Evolutionary conservation across 2,113 vertebrate species (phyloP).

Genomic region (Petaurus breviceps): DNA sequence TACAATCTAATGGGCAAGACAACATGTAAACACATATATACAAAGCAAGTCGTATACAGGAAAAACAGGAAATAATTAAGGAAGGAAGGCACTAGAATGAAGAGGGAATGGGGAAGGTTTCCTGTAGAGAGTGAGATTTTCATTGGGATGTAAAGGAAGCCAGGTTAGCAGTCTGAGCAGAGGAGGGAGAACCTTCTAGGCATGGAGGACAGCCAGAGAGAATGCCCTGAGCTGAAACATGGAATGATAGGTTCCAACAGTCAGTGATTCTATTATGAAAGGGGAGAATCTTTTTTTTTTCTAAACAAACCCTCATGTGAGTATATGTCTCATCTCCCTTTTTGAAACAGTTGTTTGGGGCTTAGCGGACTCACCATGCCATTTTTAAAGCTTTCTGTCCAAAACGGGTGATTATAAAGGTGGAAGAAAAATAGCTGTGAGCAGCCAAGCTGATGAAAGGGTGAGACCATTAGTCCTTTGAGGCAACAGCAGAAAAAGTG

Average conservation of each 20-base stretch:
- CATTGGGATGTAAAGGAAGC: neutral
- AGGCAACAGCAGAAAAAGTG: neutral
- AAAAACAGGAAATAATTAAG: neutral
- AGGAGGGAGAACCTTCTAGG: neutral
- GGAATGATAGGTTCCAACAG: neutral
- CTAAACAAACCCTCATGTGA: neutral
- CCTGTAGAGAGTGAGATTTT: neutral
- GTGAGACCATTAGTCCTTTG: neutral
- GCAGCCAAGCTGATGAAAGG: neutral
- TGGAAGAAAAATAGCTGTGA: neutral
- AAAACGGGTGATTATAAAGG: neutral
- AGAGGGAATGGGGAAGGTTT: neutral
- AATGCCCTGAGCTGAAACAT: neutral
- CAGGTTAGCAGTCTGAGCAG: neutral
- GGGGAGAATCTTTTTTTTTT: neutral
- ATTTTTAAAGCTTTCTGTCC: neutral
- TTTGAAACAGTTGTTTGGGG: neutral
- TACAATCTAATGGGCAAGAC: too few relatives aligned
- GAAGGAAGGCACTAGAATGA: neutral
- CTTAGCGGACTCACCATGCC: too few relatives aligned
- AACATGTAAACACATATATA: too few relatives aligned
- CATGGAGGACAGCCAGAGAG: neutral
- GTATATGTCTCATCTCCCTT: neutral
- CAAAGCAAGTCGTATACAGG: neutral
- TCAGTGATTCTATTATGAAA: neutral